Percentiles rank a stretch among this genome's conserved stretches.
Conservation (phyloP, 2,113 vertebrate species). For the Pungitius pungitius region DNA sequence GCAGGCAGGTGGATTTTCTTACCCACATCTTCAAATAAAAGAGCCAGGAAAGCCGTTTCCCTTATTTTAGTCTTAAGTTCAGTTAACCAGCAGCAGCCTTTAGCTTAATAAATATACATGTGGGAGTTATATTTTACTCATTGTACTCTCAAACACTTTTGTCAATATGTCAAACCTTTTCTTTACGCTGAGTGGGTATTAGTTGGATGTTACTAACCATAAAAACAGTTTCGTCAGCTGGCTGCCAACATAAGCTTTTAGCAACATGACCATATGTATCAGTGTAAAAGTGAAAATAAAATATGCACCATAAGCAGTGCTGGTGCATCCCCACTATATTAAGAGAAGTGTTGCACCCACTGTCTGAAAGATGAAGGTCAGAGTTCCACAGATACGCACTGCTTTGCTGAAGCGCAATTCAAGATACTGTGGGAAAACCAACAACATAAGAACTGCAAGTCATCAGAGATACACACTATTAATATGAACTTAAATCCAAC, state of each 20-base stretch:
- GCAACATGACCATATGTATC: no score
- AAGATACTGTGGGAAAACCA: conserved; percentile 83
- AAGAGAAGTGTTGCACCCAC: conserved; percentile 71
- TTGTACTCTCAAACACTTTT: neutral
- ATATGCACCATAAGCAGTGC: neutral
- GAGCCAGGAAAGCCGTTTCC: neutral
- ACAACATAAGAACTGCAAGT: neutral
- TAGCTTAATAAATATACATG: neutral
- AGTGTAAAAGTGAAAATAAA: neutral
- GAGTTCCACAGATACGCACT: conserved; percentile 87
- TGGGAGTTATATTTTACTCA: neutral
- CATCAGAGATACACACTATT: neutral
- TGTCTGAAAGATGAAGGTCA: conserved; percentile 97
- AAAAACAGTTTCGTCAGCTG: neutral
- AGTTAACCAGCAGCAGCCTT: neutral
- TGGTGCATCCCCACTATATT: neutral
- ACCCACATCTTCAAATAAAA: no score
- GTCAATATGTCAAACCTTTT: neutral
- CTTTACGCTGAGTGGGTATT: neutral
- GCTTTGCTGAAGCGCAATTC: conserved; percentile 93
- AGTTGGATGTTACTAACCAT: neutral
- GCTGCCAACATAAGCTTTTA: neutral
- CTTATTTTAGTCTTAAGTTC: neutral
- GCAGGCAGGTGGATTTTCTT: neutral
- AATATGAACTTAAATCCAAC: neutral